Conservation (phyloP, 2,113 vertebrate species). For the Siniperca chuatsi region DNA sequence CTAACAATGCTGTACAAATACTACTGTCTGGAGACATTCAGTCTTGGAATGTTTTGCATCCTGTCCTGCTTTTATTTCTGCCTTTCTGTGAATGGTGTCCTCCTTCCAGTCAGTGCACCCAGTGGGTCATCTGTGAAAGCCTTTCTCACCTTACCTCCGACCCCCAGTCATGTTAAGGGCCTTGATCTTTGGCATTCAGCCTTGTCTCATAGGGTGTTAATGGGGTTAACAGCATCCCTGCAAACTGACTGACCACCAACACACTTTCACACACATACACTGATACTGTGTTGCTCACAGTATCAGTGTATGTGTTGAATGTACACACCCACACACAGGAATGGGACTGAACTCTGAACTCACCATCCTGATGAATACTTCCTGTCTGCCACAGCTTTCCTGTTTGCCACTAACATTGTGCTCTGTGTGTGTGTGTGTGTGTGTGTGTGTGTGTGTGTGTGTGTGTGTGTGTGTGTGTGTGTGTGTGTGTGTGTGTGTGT, state of each 20-base stretch:
- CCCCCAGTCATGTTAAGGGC: slow-evolving; percentile 21
- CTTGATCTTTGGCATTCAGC: slow-evolving; percentile 41
- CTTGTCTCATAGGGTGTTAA: slow-evolving; percentile 56
- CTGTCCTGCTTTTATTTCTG: slow-evolving; percentile 52
- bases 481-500: slow-evolving; percentile 13
- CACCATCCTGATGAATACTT: slow-evolving; percentile 65
- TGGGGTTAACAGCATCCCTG: slow-evolving; percentile 50
- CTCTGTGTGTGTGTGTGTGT: slow-evolving; percentile 10
- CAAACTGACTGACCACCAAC: slow-evolving; percentile 13
- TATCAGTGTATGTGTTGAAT: too few species aligned
- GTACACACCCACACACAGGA: slow-evolving; percentile 34
- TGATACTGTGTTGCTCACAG: not conserved
- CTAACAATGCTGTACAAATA: slow-evolving; percentile 47
- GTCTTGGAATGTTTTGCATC: slow-evolving; percentile 65
- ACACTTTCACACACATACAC: not conserved
- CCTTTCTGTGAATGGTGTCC: slow-evolving; percentile 13
- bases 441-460: not conserved
- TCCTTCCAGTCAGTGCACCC: slow-evolving; percentile 32
- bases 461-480: slow-evolving; percentile 5
- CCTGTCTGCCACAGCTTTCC: slow-evolving; percentile 67
- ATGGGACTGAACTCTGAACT: slow-evolving; percentile 52
- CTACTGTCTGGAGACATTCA: slow-evolving; percentile 56
- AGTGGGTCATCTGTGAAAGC: slow-evolving; percentile 16
- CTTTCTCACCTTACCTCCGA: slow-evolving; percentile 49
- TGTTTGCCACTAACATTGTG: slow-evolving; percentile 62